These are phyloP conservation scores for Nanorana parkeri DNA, from an alignment of 2,113 vertebrate genomes.

Conservation along the genomic window DNA sequence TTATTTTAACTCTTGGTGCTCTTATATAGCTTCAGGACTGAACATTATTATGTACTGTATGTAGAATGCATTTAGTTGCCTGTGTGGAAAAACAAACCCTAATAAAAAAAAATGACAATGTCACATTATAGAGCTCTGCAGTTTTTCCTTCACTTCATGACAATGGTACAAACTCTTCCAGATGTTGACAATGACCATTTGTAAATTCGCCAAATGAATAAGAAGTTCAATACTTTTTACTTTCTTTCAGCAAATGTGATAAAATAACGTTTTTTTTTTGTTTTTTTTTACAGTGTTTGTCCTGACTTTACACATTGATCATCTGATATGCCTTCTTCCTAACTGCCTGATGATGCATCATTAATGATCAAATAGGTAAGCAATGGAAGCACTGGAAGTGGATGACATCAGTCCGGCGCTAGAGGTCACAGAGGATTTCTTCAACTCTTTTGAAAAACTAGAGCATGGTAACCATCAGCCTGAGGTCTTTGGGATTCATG, in stretches of 20 bases:
- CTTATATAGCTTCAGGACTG: too few relatives aligned
- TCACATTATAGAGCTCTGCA: too few relatives aligned
- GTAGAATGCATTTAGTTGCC: too few relatives aligned
- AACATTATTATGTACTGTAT: too few relatives aligned
- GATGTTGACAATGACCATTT: too few relatives aligned
- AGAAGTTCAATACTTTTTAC: too few relatives aligned
- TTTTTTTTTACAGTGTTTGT: neutral
- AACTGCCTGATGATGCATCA: neutral
- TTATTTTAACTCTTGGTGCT: too few relatives aligned
- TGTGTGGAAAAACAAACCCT: too few relatives aligned
- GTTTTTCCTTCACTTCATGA: too few relatives aligned
- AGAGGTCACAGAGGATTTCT: constrained; percentile 96
- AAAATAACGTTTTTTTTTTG: neutral
- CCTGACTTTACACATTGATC: neutral
- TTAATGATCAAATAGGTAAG: constrained; percentile 14
- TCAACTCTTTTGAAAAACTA: constrained; percentile 82
- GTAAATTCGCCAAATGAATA: too few relatives aligned
- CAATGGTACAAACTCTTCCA: too few relatives aligned
- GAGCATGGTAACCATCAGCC: constrained; percentile 76
- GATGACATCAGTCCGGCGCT: constrained; percentile 95
- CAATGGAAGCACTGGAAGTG: constrained; percentile 90
- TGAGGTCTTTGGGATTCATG: constrained; percentile 78
- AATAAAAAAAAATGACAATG: too few relatives aligned
- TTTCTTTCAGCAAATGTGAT: neutral
- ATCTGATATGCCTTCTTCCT: constrained; percentile 1